Percentiles rank a stretch among this genome's conserved stretches.
Evolutionary conservation across 2,888 invertebrate species (phyloP).

Genomic region (Nesidiocoris tenuis): DNA sequence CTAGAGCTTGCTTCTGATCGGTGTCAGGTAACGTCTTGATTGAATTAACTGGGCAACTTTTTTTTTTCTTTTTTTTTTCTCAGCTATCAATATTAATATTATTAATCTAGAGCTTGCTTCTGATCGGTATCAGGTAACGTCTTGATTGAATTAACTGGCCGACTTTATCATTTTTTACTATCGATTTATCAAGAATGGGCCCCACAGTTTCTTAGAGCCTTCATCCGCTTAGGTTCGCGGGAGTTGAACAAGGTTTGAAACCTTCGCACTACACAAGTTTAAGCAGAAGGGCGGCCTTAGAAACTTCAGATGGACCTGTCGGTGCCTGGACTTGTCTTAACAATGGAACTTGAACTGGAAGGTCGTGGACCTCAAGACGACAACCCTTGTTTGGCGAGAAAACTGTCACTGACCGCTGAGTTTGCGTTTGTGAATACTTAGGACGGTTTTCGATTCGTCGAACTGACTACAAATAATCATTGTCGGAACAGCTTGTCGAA

Average conservation of each 20-base stretch:
- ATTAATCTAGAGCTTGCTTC: no score
- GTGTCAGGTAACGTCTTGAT: no score
- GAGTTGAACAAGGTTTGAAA: not conserved
- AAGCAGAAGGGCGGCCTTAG: not conserved
- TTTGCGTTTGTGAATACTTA: not conserved
- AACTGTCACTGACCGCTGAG: not conserved
- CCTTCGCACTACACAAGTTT: not conserved
- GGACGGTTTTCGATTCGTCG: not conserved
- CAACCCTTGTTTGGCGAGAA: not conserved
- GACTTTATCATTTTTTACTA: no score
- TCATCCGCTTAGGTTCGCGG: no score
- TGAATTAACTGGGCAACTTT: no score
- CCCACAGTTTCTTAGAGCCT: no score
- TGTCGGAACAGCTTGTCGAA: not conserved
- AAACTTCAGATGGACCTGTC: conserved; percentile 16
- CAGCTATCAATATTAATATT: no score
- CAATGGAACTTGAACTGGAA: not conserved
- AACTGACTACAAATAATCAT: not conserved
- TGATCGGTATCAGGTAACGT: no score
- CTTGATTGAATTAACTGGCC: no score
- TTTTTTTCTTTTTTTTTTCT: no score
- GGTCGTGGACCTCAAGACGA: not conserved
- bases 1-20: no score
- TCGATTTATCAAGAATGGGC: no score
- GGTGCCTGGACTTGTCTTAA: not conserved